Percentiles rank a stretch among this genome's conserved stretches.
Conservation (phyloP, 30 jellyfish, hydroid and myxozoan genomes). For the Sanderia malayensis region DNA sequence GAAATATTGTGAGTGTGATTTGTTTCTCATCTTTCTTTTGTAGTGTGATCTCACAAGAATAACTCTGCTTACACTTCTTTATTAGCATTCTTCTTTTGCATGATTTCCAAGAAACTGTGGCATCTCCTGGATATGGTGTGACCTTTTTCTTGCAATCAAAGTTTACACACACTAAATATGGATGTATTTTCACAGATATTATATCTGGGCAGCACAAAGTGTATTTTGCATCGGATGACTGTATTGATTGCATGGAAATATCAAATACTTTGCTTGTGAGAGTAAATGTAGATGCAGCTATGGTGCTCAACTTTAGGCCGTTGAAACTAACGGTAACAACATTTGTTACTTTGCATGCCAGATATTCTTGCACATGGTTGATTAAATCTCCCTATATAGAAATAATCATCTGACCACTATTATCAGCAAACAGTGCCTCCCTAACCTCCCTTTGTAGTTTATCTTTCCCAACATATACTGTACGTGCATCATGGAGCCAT, state of each 20-base stretch:
- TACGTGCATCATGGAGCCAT: not conserved
- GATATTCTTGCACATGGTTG: not conserved
- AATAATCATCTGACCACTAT: not conserved
- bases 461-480: not conserved
- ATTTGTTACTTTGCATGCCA: not conserved
- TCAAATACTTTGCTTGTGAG: too few species aligned
- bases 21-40: not conserved
- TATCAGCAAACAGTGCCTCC: not conserved
- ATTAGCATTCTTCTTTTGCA: not conserved
- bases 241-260: too few species aligned
- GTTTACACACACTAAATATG: not conserved
- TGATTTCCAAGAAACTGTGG: not conserved
- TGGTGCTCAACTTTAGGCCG: too few species aligned
- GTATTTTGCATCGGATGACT: too few species aligned
- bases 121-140: not conserved
- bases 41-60: not conserved
- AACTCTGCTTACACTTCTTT: not conserved
- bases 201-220: not conserved
- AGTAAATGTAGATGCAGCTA: too few species aligned
- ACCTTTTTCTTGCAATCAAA: not conserved
- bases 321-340: too few species aligned
- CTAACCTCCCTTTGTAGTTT: not conserved
- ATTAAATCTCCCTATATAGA: not conserved
- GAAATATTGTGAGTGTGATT: not conserved
- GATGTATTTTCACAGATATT: not conserved